phyloP scores from a whole-genome alignment of 2,888 invertebrate species.

The Pollenia amentaria region DNA sequence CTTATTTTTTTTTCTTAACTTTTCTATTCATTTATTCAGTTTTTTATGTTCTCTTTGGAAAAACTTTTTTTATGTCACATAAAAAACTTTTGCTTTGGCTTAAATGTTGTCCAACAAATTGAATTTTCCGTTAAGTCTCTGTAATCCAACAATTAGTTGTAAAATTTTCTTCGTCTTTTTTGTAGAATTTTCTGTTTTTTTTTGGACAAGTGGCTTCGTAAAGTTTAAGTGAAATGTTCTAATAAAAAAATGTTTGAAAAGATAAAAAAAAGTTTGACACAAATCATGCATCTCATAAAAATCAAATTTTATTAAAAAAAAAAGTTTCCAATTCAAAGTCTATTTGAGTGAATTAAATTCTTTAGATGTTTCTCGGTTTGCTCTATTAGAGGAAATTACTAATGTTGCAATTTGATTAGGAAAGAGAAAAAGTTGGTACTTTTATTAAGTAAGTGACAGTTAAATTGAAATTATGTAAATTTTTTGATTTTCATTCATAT shows the following conservation, averaged over 20 bases:
- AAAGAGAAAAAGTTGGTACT: constrained; percentile 25
- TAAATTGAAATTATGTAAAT: constrained; percentile 69
- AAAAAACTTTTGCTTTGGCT: constrained; percentile 71
- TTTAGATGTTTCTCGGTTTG: background rate
- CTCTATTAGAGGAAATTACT: constrained; percentile 46
- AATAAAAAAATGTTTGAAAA: background rate
- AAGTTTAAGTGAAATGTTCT: constrained; percentile 64
- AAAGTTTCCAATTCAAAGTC: constrained; percentile 77
- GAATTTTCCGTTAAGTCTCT: constrained; percentile 80
- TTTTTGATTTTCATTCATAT: constrained; percentile 15
- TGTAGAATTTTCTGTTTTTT: constrained; percentile 22
- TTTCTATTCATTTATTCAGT: constrained; percentile 37
- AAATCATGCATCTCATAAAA: constrained; percentile 76
- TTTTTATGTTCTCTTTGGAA: constrained; percentile 56
- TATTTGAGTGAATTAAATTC: constrained; percentile 66
- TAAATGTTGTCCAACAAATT: constrained; percentile 75
- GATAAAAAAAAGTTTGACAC: constrained; percentile 74
- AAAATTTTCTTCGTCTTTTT: constrained; percentile 56
- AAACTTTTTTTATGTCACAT: constrained; percentile 68
- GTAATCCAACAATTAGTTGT: constrained; percentile 83
- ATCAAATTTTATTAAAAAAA: constrained; percentile 77
- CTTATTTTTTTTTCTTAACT: constrained; percentile 29
- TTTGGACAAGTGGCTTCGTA: constrained; percentile 60
- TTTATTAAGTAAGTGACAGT: constrained; percentile 56
- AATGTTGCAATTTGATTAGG: constrained; percentile 59